Percentiles rank a stretch among this genome's conserved stretches.
Conservation (phyloP, 2,797 vertebrate genomes). For the Emys orbicularis region DNA sequence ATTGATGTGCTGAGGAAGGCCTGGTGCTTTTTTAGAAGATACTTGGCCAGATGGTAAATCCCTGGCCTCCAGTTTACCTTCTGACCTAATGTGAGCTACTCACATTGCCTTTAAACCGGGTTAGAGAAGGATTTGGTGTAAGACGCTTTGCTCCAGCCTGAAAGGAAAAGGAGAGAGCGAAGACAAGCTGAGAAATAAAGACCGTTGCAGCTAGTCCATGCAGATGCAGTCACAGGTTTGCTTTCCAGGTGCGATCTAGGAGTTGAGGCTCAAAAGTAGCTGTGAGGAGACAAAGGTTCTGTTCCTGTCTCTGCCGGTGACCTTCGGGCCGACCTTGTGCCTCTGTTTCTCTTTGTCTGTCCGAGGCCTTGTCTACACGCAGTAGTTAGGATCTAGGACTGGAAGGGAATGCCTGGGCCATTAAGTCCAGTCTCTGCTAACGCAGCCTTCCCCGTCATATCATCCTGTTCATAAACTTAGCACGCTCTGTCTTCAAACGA, state of each 20-base stretch:
- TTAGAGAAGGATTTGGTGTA: conserved; percentile 62
- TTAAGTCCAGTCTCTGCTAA: no score
- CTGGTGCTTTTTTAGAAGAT: background rate
- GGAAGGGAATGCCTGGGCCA: background rate
- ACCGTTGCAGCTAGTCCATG: rapidly evolving
- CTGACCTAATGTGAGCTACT: conserved; percentile 29
- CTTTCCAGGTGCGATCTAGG: background rate
- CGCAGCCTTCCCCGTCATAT: background rate
- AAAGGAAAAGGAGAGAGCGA: conserved; percentile 23
- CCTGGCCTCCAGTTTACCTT: conserved; percentile 51
- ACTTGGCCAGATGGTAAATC: conserved; percentile 37
- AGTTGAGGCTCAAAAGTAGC: background rate
- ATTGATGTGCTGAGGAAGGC: conserved; percentile 17
- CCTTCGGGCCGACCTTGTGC: background rate
- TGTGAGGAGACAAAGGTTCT: background rate
- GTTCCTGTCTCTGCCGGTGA: background rate
- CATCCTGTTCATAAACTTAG: background rate
- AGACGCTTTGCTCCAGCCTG: background rate
- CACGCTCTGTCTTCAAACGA: background rate
- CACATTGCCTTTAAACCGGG: conserved; percentile 23
- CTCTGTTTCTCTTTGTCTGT: background rate
- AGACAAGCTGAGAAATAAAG: background rate
- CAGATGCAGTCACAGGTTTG: background rate
- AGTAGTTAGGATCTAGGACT: background rate
- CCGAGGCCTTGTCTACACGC: background rate